Base-by-base conservation (phyloP, 2,797 vertebrate species). In the Syndactyla subalaris region DNA sequence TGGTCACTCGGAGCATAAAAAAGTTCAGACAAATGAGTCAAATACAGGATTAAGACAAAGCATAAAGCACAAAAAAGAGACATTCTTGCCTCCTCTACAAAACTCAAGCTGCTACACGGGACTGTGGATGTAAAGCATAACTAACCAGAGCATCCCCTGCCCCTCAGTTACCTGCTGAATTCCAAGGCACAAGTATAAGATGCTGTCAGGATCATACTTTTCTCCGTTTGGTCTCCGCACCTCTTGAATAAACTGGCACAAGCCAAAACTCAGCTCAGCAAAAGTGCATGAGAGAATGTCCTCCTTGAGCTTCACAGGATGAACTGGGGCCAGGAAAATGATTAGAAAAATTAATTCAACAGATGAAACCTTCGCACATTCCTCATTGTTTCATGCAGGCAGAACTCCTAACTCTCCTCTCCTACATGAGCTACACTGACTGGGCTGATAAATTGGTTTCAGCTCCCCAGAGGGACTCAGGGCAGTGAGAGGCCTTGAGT, bases 171-270 rank as follows among this genome's bases (percentile, higher is more conserved):
- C 99, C 99, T 99, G 98, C 95, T 99, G 99, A 97, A 99, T 99
- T 98, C 99, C 99, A 97, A 99, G 99, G 98, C 99, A 99, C 98
- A 99, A 99, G 97, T 99, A 99, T 95, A 99, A 99, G 87, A 99
- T 98, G 98, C 99, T 99, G 98, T 99, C 99, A 24, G 99, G 98
- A 70, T 98, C 98, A 61, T 99, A 99, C 38, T 97, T 97, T 93
- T 99, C 99, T 93, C 99, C 98, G 39, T 98, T 99, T 86, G 99
- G 99, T 95, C 99, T 98, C 73, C 98, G 98, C 87, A 99, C 98
- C 97, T 99, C 99, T 59, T 97, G 97, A 92, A 99, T 98, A 96
- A 99, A 99, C 96, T 98, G 99, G 87, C 99, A 99, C 94, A 99
- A 98, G 34, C 99, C 99, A 85, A 99, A 99, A 97, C 99, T 99